These are phyloP conservation scores for Pasiphila rectangulata DNA, from an alignment of 2,888 invertebrate genomes.

Conservation along the genomic window DNA sequence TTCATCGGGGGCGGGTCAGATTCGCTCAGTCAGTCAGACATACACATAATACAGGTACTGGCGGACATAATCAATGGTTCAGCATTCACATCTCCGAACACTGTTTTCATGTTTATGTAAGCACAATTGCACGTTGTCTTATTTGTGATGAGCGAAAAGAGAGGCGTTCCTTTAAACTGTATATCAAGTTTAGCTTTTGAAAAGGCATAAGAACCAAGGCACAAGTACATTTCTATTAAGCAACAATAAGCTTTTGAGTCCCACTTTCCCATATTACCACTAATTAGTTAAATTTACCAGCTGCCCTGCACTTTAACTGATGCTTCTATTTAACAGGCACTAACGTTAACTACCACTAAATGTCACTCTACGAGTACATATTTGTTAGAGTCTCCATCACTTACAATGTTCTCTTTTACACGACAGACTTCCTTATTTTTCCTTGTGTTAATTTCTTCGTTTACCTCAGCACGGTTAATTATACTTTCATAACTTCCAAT, in stretches of 20 bases:
- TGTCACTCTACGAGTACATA: slow-evolving; percentile 70
- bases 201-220: too few species aligned
- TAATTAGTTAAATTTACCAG: slow-evolving; percentile 71
- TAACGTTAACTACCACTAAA: slow-evolving; percentile 69
- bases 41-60: slow-evolving; percentile 36
- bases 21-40: slow-evolving; percentile 23
- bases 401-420: slow-evolving; percentile 55
- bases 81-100: slow-evolving; percentile 48
- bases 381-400: slow-evolving; percentile 55
- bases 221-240: neutral
- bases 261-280: slow-evolving; percentile 37
- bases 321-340: slow-evolving; percentile 65
- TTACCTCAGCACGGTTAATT: slow-evolving; percentile 62
- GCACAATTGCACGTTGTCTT: slow-evolving; percentile 20
- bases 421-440: slow-evolving; percentile 49
- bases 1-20: slow-evolving; percentile 46
- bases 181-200: too few species aligned
- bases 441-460: slow-evolving; percentile 62
- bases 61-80: slow-evolving; percentile 44
- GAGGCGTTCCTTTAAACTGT: neutral
- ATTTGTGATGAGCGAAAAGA: slow-evolving; percentile 10
- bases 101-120: slow-evolving; percentile 42
- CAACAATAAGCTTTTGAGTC: slow-evolving; percentile 9
- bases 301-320: slow-evolving; percentile 64
- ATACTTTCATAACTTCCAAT: slow-evolving; percentile 28